phyloP scores from a whole-genome alignment of 2,113 vertebrate species.

The Rhinopomastus cyanomelas region DNA sequence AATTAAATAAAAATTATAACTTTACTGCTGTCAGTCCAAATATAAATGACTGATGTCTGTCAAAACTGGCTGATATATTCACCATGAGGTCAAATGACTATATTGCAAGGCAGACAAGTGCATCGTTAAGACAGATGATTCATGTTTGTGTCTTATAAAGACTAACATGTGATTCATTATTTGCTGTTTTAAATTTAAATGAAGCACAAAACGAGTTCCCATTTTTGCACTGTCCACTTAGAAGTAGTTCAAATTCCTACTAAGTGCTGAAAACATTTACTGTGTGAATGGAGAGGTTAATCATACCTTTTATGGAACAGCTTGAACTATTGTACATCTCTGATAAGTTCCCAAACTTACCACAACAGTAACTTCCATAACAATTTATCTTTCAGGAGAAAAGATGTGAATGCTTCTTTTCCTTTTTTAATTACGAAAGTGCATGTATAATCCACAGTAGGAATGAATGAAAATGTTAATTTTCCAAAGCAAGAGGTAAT shows the following conservation, averaged over 20 bases:
- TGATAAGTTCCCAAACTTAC: background rate
- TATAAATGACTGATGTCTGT: background rate
- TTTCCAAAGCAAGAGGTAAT: background rate
- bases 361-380: background rate
- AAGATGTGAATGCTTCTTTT: background rate
- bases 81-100: background rate
- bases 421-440: background rate
- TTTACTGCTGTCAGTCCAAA: background rate
- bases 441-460: background rate
- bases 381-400: background rate
- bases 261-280: background rate
- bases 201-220: background rate
- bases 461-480: background rate
- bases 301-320: background rate
- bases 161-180: background rate
- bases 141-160: background rate
- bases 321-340: background rate
- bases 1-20: background rate
- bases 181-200: background rate
- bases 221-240: background rate
- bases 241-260: background rate
- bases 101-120: background rate
- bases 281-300: background rate
- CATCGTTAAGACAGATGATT: background rate
- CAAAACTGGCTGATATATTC: no score